Conservation (phyloP, 2,888 invertebrate genomes). For the Ennomos quercinarius region DNA sequence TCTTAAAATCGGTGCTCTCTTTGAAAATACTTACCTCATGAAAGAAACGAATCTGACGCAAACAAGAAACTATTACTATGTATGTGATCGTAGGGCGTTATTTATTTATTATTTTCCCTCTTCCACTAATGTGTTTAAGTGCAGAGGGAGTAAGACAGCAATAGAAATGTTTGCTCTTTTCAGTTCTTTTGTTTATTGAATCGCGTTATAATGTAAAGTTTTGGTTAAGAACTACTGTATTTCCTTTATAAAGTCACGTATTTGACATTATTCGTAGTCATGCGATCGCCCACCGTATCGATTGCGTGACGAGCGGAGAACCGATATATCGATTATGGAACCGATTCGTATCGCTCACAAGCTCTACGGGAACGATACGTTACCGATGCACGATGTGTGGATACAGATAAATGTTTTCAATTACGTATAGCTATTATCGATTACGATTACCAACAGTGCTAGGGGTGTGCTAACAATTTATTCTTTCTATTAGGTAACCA, state of each 20-base stretch:
- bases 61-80: no score
- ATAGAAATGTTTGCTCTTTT: no score
- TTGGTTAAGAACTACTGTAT: slow-evolving; percentile 1
- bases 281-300: slow-evolving; percentile 36
- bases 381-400: slow-evolving; percentile 50
- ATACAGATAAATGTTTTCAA: slow-evolving; percentile 66
- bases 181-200: no score
- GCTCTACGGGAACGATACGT: slow-evolving; percentile 58
- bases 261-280: slow-evolving; percentile 21
- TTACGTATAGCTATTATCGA: slow-evolving; percentile 73
- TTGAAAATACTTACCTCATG: no score
- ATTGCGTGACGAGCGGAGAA: slow-evolving; percentile 68
- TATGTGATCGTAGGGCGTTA: no score
- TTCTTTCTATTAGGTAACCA: no score
- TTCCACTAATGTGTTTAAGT: no score
- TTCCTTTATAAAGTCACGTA: background rate
- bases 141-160: no score
- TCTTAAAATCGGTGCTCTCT: no score
- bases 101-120: no score
- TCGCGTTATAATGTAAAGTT: no score
- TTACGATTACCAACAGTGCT: slow-evolving; percentile 63
- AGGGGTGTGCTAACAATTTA: slow-evolving; percentile 34
- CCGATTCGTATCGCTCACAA: slow-evolving; percentile 69
- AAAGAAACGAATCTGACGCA: no score
- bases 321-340: slow-evolving; percentile 66